Evolutionary conservation across 2,113 vertebrate species (phyloP).

Genomic region (Cryptotis parvus): DNA sequence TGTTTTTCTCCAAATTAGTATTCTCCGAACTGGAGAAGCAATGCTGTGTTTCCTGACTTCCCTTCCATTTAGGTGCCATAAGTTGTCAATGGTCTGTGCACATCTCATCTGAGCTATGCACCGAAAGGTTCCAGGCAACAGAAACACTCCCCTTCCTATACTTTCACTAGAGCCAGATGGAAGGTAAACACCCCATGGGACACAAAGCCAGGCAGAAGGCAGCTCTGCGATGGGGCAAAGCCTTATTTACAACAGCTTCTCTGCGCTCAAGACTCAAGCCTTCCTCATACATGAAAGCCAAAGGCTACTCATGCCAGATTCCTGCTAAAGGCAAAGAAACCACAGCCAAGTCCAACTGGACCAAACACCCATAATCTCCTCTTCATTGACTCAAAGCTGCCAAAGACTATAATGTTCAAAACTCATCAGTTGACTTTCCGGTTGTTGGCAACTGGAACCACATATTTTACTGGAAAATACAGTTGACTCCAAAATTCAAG

Average conservation of each 20-base stretch:
- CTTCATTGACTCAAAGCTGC: conserved; percentile 15
- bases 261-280: too few species aligned
- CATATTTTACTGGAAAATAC: conserved; percentile 54
- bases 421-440: neutral
- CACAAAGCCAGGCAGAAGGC: conserved; percentile 12
- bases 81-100: neutral
- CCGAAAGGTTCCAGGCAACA: neutral
- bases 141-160: neutral
- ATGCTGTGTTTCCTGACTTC: neutral
- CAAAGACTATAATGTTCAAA: conserved; percentile 28
- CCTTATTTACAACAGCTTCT: neutral
- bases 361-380: neutral
- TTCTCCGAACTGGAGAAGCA: neutral
- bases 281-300: neutral
- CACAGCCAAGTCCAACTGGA: neutral
- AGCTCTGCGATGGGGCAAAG: neutral
- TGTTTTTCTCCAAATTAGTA: neutral
- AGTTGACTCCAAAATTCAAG: conserved; percentile 55
- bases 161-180: conserved; percentile 5
- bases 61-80: neutral
- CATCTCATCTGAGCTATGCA: neutral
- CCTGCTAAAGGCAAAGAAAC: conserved; percentile 5
- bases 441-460: neutral
- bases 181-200: neutral
- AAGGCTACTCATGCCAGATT: neutral